Base-by-base conservation (phyloP, 1,140 invertebrate genomes). In the Dysdera silvatica region DNA sequence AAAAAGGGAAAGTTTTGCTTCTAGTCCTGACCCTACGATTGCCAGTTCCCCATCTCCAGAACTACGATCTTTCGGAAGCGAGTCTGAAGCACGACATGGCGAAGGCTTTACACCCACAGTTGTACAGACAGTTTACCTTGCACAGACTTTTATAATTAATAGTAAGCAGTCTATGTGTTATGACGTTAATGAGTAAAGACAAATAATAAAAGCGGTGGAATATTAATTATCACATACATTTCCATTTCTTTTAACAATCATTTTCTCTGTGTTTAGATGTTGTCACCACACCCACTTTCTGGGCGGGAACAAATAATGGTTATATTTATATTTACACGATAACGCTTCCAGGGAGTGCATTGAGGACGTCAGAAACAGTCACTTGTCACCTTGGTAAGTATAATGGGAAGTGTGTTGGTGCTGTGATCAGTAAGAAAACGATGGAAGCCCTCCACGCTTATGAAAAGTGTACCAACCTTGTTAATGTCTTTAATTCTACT, bases 301-400 rank as follows among this genome's bases (percentile, higher is more conserved):
- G 94, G 94, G 91, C 90, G n/a, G 95, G 93, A 24, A 97, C 94
- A 5, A 95, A 96, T 74, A 90, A 87, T 71, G 92, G 91, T 12
- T 87, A 88, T 12, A 87, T 96, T 1, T 93, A 86, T 72, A 87
- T 92, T 6, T 92, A 92, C 77, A 90, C 88, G 16, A 81, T 95
- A 65, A 81, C 81, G 41, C 81, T 93, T 8, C 88, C 89, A 7
- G 81, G 81, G 8, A 81, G 80, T 1, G 82, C 82, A 29, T 85
- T 85, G 70, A 77, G 87, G 67, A 80, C 80, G 69, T 84, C 86
- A 51, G 85, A 86, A 65, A 80, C 84, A 48, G 85, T 87, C 1
- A 82, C 82, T 20, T 88, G 86, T 69, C 84, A 86, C 55, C 74
- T 88, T 54, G 75, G 75, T 73, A 58, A n/a, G n/a, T n/a, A n/a